Evolutionary conservation across 2,797 vertebrate genomes (phyloP), one percentile per base, ranked within the genome.

Genomic region (Odontamblyopus rebecca): DNA sequence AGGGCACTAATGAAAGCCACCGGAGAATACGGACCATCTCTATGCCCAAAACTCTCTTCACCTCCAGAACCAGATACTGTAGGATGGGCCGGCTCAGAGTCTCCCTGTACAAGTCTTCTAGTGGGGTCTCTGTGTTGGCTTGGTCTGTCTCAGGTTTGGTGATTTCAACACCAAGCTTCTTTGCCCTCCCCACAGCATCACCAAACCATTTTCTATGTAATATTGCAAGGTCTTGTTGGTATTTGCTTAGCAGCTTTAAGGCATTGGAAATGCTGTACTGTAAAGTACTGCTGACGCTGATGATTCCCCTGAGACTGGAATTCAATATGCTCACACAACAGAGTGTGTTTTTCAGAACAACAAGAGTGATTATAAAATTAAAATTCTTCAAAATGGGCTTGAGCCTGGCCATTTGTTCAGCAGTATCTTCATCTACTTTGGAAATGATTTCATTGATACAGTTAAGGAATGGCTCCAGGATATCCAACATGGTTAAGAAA

Each of bases 121-220:
- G 93, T 0, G 95, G 95, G 3, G 93, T 78, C 19, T 96, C 95
- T 0, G 92, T 71, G 0, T 93, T 71, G 73, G 62, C 94, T n/a
- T 89, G 89, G 9, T 93, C 93, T 7, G 80, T 91, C 6, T 95
- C 95, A 0, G 97, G 96, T 67, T 95, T 92, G 15, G 85, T 94
- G 75, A 97, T 89, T 64, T 95, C 92, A 67, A 97, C 94, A 32
- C 95, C 95, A 66, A 99, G 91, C 85, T 97, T 98, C 69, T 94
- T 89, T 23, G 97, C 97, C 75, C 98, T 85, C 71, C 94, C 93
- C 6, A 95, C 94, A 13, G 96, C 97, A 71, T 99, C 97, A 16
- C 98, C 96, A 79, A 98, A 97, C 97, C 98, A 99, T 79, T 98
- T 99, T 60, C 97, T 95, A 72, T 99, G 96, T 85, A 98, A 97